Base-by-base conservation (phyloP, 2,113 vertebrate genomes). In the Beaufortia kweichowensis region DNA sequence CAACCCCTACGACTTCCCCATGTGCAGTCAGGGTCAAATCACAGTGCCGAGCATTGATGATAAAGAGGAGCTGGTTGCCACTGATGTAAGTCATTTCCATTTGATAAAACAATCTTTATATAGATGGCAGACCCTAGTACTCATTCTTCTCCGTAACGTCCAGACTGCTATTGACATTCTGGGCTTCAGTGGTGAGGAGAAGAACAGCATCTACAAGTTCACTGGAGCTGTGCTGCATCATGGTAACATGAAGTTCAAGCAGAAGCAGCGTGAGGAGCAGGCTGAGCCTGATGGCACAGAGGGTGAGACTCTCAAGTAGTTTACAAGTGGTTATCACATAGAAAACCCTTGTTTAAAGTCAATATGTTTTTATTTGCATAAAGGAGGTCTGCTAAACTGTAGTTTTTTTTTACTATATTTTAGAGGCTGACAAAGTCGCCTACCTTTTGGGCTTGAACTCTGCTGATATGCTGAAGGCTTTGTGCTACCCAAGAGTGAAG, bases 1-100 rank as follows among this genome's bases (percentile, higher is more conserved):
- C 53, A 95, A 95, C 65, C 94, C 94, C 0, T 95, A 90, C 39
- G 94, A 95, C 82, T 95, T 31, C 53, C 92, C 86, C 17, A 94
- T 91, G 66, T 85, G 94, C 79, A 94, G 94, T 82, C 93, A 94
- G 84, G 94, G 94, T 3, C 93, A 95, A 64, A 93, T 95, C 82
- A 89, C 79, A 21, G 94, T 95, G 41, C n/a, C n/a, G n/a, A n/a
- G n/a, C n/a, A n/a, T 95, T 77, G 83, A 95, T 83, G 94, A 95
- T 66, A 87, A 92, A 60, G 94, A 94, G 43, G 94, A 95, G 69
- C 6, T 95, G 63, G 93, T 94, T 85, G 94, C 94, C 0, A 95
- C 94, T 29, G 94, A 95, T 87, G 93, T 95, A 85, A 92, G 92
- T 23, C 9, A 46, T 21, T 59, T 8, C 26, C 73, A 9, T 41